These are phyloP conservation scores for Megastigmus dorsalis DNA, from an alignment of 2,888 invertebrate species.

Conservation along the genomic window DNA sequence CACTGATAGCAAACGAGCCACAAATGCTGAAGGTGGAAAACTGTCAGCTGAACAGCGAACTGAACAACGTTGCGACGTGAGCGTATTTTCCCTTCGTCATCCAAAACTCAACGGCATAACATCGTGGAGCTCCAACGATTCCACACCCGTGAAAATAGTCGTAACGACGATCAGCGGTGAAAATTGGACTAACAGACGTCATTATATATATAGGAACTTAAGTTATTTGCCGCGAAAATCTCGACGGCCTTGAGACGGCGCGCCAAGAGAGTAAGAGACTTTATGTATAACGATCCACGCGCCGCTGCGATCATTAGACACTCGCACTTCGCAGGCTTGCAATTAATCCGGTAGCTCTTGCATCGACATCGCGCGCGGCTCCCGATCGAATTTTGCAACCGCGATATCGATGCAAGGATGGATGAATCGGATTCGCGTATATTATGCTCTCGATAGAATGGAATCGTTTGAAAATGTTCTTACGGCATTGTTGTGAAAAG, in stretches of 20 bases:
- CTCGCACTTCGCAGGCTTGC: neutral
- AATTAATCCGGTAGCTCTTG: too few relatives aligned
- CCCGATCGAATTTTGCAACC: too few relatives aligned
- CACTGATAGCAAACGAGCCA: conserved; percentile 81
- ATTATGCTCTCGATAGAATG: neutral
- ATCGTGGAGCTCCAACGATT: neutral
- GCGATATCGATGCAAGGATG: too few relatives aligned
- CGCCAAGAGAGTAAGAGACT: conserved; percentile 21
- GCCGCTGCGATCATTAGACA: neutral
- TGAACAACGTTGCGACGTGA: conserved; percentile 67
- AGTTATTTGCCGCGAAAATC: neutral
- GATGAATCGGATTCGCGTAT: neutral
- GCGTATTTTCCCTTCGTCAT: neutral
- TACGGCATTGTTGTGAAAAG: neutral
- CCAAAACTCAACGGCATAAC: neutral
- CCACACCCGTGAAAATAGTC: too few relatives aligned
- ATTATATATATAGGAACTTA: too few relatives aligned
- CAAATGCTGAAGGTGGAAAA: conserved; percentile 71
- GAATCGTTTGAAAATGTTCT: neutral
- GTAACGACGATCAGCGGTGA: too few relatives aligned
- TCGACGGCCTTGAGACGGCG: conserved; percentile 30
- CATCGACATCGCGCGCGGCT: too few relatives aligned
- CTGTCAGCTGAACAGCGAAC: conserved; percentile 61
- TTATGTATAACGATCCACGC: neutral
- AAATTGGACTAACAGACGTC: too few relatives aligned